Conservation (phyloP, 2,888 invertebrate species). For the Scrobipalpa costella region DNA sequence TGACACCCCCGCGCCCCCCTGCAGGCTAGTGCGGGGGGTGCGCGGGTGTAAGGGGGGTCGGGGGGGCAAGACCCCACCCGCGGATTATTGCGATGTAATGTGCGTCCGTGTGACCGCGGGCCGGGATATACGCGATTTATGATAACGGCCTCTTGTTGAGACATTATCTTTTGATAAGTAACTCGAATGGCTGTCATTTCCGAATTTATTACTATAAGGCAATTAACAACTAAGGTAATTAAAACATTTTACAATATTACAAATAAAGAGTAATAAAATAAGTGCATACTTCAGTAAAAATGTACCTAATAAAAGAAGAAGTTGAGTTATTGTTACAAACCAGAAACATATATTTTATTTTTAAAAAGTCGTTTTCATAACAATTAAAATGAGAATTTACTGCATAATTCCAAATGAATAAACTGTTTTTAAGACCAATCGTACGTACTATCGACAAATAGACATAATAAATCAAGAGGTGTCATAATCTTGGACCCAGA, state of each 20-base stretch:
- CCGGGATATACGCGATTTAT: slow-evolving; percentile 7
- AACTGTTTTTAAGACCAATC: too few species aligned
- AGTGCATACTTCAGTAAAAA: too few species aligned
- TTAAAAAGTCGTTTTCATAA: background rate
- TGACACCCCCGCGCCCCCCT: slow-evolving; percentile 16
- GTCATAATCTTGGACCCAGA: background rate
- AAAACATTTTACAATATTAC: too few species aligned
- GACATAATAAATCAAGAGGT: too few species aligned
- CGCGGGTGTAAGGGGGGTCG: background rate
- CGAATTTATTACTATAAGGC: too few species aligned
- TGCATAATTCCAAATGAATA: too few species aligned
- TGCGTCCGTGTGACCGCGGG: slow-evolving; percentile 10
- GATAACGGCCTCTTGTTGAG: background rate
- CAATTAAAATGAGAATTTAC: background rate
- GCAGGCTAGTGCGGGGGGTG: background rate
- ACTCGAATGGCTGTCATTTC: too few species aligned
- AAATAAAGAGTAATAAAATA: too few species aligned
- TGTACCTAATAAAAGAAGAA: too few species aligned
- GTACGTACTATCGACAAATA: too few species aligned
- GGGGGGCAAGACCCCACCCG: slow-evolving; percentile 4
- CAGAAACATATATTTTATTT: background rate
- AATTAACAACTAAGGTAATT: too few species aligned
- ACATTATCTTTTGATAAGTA: slow-evolving; percentile 10
- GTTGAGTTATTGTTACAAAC: too few species aligned
- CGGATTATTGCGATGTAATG: slow-evolving; percentile 24